phyloP scores from a whole-genome alignment of 2,797 vertebrate genomes.

The Fringilla coelebs region DNA sequence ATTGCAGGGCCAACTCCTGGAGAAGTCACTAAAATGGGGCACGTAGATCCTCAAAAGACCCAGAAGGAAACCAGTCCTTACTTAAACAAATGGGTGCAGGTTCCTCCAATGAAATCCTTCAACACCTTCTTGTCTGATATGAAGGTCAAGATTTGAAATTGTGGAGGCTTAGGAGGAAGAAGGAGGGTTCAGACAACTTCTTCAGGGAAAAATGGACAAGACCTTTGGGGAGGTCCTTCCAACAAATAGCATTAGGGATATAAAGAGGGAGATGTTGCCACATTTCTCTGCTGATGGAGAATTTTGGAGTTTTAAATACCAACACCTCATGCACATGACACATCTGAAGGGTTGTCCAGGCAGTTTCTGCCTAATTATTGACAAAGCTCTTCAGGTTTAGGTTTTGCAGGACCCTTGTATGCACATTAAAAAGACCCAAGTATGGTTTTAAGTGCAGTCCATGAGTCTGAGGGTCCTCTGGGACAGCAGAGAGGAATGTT shows the following conservation, averaged over 20 bases:
- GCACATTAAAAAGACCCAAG: background rate
- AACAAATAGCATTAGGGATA: background rate
- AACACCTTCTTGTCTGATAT: background rate
- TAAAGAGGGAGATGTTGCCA: background rate
- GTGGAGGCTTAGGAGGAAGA: background rate
- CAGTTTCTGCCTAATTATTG: background rate
- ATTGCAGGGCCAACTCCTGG: background rate
- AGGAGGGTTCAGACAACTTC: background rate
- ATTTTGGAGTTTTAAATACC: background rate
- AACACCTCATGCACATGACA: background rate
- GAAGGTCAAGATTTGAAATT: background rate
- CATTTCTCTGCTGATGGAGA: background rate
- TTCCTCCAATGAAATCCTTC: background rate
- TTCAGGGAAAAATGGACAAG: background rate
- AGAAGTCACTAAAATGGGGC: background rate
- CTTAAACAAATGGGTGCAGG: background rate
- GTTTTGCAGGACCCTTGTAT: background rate
- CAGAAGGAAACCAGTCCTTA: background rate
- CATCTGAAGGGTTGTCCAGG: background rate
- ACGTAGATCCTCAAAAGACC: rapidly evolving
- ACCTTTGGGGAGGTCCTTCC: background rate
- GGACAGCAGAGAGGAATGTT: background rate
- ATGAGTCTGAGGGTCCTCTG: background rate
- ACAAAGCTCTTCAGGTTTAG: background rate
- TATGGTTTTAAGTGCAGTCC: background rate